Evolutionary conservation across 2,888 invertebrate genomes (phyloP).

Genomic region (Zygothrica quintamaculata): DNA sequence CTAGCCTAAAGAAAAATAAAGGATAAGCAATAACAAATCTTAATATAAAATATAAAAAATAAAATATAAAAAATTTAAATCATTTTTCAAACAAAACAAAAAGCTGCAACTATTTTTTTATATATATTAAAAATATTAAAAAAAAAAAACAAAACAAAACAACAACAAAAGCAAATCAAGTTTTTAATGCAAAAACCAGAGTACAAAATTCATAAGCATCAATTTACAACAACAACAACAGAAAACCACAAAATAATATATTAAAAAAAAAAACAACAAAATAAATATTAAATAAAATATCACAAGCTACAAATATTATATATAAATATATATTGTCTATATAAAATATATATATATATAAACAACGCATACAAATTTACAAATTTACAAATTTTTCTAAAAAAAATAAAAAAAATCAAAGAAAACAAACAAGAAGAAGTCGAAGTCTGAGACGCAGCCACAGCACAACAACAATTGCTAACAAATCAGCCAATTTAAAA

Average conservation of each 20-base stretch:
- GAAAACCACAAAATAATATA: constrained; percentile 26
- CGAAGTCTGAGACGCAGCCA: constrained; percentile 60
- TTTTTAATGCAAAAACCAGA: constrained; percentile 66
- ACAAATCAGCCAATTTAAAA: constrained; percentile 2
- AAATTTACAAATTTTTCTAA: constrained; percentile 75
- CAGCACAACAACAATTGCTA: constrained; percentile 34
- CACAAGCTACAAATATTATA: constrained; percentile 38
- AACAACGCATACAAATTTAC: constrained; percentile 77
- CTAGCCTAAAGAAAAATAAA: constrained; percentile 52
- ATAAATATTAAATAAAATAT: constrained; percentile 32
- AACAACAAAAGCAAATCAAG: constrained; percentile 50
- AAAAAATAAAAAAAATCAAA: constrained; percentile 1
- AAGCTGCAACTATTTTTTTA: constrained; percentile 75
- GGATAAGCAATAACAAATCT: constrained; percentile 55
- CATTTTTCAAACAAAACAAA: constrained; percentile 39
- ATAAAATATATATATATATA: constrained; percentile 35
- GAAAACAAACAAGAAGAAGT: constrained; percentile 47
- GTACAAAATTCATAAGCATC: constrained; percentile 75
- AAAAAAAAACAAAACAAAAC: constrained; percentile 49
- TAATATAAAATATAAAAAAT: constrained; percentile 16
- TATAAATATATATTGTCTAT: constrained; percentile 21
- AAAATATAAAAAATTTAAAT: constrained; percentile 28
- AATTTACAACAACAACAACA: constrained; percentile 51
- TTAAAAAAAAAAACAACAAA: constrained; percentile 39
- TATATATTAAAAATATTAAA: constrained; percentile 56